These are phyloP conservation scores for Platichthys stellatus DNA, from an alignment of 2,113 vertebrate genomes.

Conservation along the genomic window DNA sequence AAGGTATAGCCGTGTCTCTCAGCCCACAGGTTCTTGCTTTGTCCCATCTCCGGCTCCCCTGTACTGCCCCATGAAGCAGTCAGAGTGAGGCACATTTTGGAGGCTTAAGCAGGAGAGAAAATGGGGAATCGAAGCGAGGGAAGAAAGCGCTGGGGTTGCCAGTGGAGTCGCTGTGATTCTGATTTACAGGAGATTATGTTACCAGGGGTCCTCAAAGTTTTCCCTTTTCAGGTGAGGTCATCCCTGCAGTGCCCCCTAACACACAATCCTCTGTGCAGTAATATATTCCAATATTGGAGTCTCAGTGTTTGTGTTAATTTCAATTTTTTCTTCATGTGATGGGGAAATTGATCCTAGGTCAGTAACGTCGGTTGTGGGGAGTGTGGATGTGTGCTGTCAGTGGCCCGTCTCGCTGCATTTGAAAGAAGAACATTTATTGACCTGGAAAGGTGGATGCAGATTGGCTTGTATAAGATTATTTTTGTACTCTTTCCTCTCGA, in stretches of 20 bases:
- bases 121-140: conserved; percentile 29
- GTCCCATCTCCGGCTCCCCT: not conserved
- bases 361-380: not conserved
- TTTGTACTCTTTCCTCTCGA: conserved; percentile 39
- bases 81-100: too few relatives aligned
- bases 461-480: conserved; percentile 39
- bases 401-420: not conserved
- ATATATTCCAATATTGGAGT: conserved; percentile 16
- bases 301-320: conserved; percentile 19
- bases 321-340: not conserved
- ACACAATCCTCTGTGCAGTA: conserved; percentile 6
- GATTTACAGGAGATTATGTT: conserved; percentile 49
- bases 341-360: conserved; percentile 3
- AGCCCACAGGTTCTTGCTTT: conserved; percentile 6
- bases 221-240: conserved; percentile 41
- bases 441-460: conserved; percentile 45
- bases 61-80: not conserved
- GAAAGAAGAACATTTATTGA: conserved; percentile 31
- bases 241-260: conserved; percentile 33
- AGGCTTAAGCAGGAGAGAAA: conserved; percentile 40
- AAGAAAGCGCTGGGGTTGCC: conserved; percentile 49
- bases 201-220: conserved; percentile 31
- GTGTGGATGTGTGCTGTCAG: conserved; percentile 4
- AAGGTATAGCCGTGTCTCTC: conserved; percentile 51
- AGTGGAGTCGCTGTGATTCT: conserved; percentile 44